Percentiles rank a stretch among this genome's conserved stretches.
phyloP scores from a whole-genome alignment of 64 coral and sea anemone species.

The Trachythela sp. region DNA sequence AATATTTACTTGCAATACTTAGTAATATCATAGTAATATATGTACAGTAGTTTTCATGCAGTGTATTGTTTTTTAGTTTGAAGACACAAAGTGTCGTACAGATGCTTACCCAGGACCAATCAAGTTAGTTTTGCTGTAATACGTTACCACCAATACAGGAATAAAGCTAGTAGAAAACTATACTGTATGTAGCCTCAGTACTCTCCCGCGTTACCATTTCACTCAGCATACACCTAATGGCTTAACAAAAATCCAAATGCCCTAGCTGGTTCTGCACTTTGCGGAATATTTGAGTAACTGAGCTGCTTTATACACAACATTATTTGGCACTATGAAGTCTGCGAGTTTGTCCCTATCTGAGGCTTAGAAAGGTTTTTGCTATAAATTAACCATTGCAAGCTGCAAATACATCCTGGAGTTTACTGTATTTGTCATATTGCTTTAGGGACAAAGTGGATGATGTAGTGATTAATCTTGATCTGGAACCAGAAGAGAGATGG shows the following conservation, averaged over 20 bases:
- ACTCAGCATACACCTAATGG: too few species aligned
- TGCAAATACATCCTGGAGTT: neutral
- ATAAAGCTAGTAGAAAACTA: neutral
- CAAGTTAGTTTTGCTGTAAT: neutral
- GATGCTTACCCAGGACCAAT: neutral
- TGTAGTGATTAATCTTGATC: constrained; percentile 17
- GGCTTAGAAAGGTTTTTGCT: neutral
- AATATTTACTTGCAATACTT: too few species aligned
- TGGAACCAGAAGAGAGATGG: constrained; percentile 11
- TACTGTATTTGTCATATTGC: neutral
- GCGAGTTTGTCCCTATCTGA: too few species aligned
- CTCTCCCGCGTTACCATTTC: too few species aligned
- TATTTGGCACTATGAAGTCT: too few species aligned
- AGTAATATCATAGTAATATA: too few species aligned
- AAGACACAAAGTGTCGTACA: neutral
- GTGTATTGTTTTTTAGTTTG: neutral
- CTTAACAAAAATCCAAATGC: too few species aligned
- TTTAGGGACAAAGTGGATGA: neutral
- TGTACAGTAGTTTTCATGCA: neutral
- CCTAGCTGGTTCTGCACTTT: too few species aligned
- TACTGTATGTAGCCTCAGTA: neutral
- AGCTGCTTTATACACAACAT: too few species aligned
- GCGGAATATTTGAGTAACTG: too few species aligned
- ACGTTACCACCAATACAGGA: too few species aligned
- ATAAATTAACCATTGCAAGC: too few species aligned